These are phyloP conservation scores for Drosophila guanche DNA, from an alignment of 1,140 invertebrate species.

Conservation along the genomic window DNA sequence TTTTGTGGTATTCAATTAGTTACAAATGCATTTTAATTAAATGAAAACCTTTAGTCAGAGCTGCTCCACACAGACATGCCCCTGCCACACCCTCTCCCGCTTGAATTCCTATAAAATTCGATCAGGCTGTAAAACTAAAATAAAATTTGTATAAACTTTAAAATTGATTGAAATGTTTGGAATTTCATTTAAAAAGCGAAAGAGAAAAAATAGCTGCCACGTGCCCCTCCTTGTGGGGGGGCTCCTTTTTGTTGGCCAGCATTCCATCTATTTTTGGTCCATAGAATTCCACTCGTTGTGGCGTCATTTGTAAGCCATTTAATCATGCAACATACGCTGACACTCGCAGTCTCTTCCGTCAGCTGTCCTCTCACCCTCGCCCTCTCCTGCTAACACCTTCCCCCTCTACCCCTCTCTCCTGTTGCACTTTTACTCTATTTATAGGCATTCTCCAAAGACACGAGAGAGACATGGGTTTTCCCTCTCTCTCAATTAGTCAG, in stretches of 20 bases:
- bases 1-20: conserved; percentile 30
- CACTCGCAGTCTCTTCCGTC: conserved; percentile 53
- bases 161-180: conserved; percentile 32
- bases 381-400: too few relatives aligned
- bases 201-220: neutral
- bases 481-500: conserved; percentile 69
- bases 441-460: conserved; percentile 33
- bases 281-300: conserved; percentile 14
- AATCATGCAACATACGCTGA: conserved; percentile 57
- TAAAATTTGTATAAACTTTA: conserved; percentile 14
- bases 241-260: conserved; percentile 5
- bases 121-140: neutral
- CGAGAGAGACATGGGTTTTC: conserved; percentile 9
- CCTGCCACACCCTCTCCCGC: neutral
- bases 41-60: conserved; percentile 11
- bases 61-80: neutral
- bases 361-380: conserved; percentile 25
- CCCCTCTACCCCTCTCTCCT: neutral
- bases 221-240: neutral
- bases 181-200: conserved; percentile 17
- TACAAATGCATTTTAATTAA: conserved; percentile 58
- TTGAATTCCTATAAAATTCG: neutral
- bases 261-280: conserved; percentile 51
- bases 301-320: conserved; percentile 74
- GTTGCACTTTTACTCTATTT: conserved; percentile 22